Evolutionary conservation across 1,140 invertebrate genomes (phyloP), one percentile per base, ranked within the genome.

Genomic region (Oreohelix idahoensis): DNA sequence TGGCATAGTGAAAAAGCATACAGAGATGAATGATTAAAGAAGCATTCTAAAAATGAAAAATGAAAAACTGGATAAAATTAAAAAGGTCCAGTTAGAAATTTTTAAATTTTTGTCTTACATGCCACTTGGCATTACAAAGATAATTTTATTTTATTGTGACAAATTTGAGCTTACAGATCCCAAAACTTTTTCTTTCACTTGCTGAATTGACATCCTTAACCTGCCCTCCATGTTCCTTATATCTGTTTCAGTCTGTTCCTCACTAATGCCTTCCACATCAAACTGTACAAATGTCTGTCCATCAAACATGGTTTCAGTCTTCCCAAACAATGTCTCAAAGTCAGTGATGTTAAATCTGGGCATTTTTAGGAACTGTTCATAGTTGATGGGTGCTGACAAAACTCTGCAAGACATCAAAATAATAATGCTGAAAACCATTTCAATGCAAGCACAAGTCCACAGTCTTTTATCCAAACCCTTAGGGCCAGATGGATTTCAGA

Each of bases 181-280:
- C 17, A 92, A 80, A 15, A 90, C 81, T 13, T 87, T 84, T 85
- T 92, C 91, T 75, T 92, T 92, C 74, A 92, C 86, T 79, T 92
- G 87, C 74, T 92, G 91, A 5, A 91, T 74, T 26, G 91, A 87
- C 91, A 92, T 92, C 79, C 90, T 89, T 35, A 91, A 86, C 51
- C 90, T 85, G 4, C 89, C 89, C 81, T 92, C 92, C 79, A 92
- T 86, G 70, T 91, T 89, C 49, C 88, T 88, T 11, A 92, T 84
- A 83, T 91, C 91, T n/a, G 87, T 88, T 79, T 92, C 90, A 66
- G 91, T 92, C 83, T 91, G 89, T 76, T 89, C 88, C 45, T 92
- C 92, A 83, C 88, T 91, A 5, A 86, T 84, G 45, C 90, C 90
- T 70, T 92, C 89, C 76, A 91, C 89, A 17, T 89, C 86, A 84